Conservation (phyloP, 1,140 invertebrate species). For the fruit fly (Drosophila melanogaster) region Release_6_plus_ISO1_MT NC_004354.4:7043501-7044000, state of each 20-base stretch:
- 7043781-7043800: too few species aligned
- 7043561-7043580: not conserved
- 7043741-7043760: not conserved
- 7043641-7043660: constrained; percentile 50
- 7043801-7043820: too few species aligned
- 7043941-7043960: constrained; percentile 36
- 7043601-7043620: constrained; percentile 73
- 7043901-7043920: constrained; percentile 17
- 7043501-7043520: constrained; percentile 45
- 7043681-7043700: constrained; percentile 1
- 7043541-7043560: not conserved
- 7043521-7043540: not conserved
- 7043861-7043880: constrained; percentile 1
- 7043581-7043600: constrained; percentile 11
- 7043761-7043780: too few species aligned
- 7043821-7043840: too few species aligned
- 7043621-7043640: constrained; percentile 71
- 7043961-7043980: constrained; percentile 15
- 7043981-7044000: constrained; percentile 3
- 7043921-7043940: constrained; percentile 1
- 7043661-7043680: constrained; percentile 37
- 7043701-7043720: constrained; percentile 21
- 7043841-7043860: too few species aligned
- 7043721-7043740: not conserved
- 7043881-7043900: constrained; percentile 29